Evolutionary conservation across 2,797 vertebrate genomes (phyloP).

Genomic region (Cuniculus paca): DNA sequence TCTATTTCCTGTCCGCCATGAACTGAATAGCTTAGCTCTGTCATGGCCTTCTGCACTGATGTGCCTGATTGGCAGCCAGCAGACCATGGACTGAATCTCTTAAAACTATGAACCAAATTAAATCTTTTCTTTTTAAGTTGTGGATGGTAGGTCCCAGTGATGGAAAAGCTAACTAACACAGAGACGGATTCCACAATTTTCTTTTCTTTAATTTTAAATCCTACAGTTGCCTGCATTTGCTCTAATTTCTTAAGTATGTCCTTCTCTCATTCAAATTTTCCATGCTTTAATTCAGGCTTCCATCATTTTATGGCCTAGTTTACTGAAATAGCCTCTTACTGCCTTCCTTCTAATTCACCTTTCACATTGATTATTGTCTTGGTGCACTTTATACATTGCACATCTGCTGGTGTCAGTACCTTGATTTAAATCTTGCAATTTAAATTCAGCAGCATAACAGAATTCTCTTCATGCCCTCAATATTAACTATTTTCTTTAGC

Average conservation of each 20-base stretch:
- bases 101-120: neutral
- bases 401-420: neutral
- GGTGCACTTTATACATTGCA: neutral
- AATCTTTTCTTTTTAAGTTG: neutral
- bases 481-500: neutral
- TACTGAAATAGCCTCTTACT: neutral
- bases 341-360: neutral
- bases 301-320: neutral
- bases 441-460: neutral
- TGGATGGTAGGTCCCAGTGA: neutral
- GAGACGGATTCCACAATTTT: neutral
- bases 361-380: neutral
- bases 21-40: neutral
- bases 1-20: neutral
- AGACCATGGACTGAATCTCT: neutral
- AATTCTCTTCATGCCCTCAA: neutral
- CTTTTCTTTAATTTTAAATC: neutral
- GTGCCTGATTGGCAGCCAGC: neutral
- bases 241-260: neutral
- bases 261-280: neutral
- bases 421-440: constrained; percentile 12
- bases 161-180: neutral
- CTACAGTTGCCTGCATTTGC: neutral
- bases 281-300: neutral
- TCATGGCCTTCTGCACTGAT: neutral